Base-by-base conservation (phyloP, 1,140 invertebrate genomes). In the Drosophila sulfurigaster region DNA sequence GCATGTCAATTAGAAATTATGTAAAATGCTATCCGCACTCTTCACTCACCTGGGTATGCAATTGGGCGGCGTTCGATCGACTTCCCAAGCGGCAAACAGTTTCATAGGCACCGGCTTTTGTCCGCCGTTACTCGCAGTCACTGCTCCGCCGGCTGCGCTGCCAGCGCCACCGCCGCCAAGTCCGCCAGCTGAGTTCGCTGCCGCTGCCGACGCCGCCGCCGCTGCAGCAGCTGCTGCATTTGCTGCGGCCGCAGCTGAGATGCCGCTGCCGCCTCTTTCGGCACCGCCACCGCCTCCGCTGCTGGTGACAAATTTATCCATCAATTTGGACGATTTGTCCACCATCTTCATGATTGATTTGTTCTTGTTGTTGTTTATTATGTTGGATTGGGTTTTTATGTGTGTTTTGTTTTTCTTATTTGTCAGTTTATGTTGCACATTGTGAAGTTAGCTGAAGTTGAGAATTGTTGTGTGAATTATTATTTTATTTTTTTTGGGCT, bases 71-170 rank as follows among this genome's bases (percentile, higher is more conserved):
- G 98, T 98, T 92, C 98, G 96, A 94, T 99, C 98, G 67, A 99
- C 97, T 95, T 99, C 98, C 98, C 98, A 99, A 79, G 98, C 98
- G 70, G 98, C 98, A 94, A 99, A 99, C 77, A 99, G 95, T 94
- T 98, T 98, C 98, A 99, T 99, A 82, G 98, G 97, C 92, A 98
- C 97, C 82, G 97, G 97, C 95, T 97, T 98, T 32, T 86, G 83
- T 49, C 78, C 75, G 63, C 78, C 75, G 63, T 81, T 88, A 32
- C 70, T 65, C 32, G 62, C 38, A 20, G 66, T 69, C 46, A 67
- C 46, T 70, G 52, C 72, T 66, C 20, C 20, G 54, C 74, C 70
- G 54, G 54, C 69, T 35, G 38, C 51, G 8, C 69, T 54, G 13
- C 69, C 70, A 8, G 63, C 58, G 38, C 63, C 43, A 13, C 66